Conservation (phyloP, 2,113 vertebrate genomes). For the Lethenteron reissneri region DNA sequence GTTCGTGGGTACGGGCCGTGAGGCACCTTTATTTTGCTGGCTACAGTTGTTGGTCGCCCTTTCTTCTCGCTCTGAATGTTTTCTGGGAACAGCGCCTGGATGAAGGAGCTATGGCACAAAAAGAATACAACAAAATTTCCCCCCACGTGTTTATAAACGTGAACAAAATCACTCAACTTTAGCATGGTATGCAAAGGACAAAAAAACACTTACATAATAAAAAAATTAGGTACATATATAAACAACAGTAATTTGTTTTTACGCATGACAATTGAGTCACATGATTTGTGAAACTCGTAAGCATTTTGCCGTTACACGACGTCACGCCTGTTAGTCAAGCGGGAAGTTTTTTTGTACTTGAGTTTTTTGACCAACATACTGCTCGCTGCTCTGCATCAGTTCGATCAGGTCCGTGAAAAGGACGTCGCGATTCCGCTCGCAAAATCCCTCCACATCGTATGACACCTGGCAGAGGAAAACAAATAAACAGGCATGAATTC, state of each 20-base stretch:
- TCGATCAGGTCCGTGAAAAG: constrained; percentile 91
- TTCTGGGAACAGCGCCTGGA: constrained; percentile 73
- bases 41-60: constrained; percentile 75
- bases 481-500: not conserved
- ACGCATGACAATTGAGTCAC: too few relatives aligned
- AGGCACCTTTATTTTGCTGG: constrained; percentile 91
- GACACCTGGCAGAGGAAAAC: constrained; percentile 44
- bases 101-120: constrained; percentile 43
- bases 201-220: too few relatives aligned
- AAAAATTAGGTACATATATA: too few relatives aligned
- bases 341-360: too few relatives aligned
- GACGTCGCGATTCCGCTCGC: constrained; percentile 86
- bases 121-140: constrained; percentile 12
- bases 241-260: too few relatives aligned
- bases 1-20: too few relatives aligned
- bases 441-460: constrained; percentile 90
- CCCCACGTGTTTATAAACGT: too few relatives aligned
- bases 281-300: too few relatives aligned
- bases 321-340: too few relatives aligned
- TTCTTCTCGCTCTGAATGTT: constrained; percentile 92
- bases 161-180: too few relatives aligned
- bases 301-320: too few relatives aligned
- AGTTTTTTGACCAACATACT: constrained; percentile 32
- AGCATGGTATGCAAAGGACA: too few relatives aligned
- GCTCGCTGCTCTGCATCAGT: constrained; percentile 94